phyloP scores from a whole-genome alignment of 2,888 invertebrate species.

The Melanostoma mellinum region DNA sequence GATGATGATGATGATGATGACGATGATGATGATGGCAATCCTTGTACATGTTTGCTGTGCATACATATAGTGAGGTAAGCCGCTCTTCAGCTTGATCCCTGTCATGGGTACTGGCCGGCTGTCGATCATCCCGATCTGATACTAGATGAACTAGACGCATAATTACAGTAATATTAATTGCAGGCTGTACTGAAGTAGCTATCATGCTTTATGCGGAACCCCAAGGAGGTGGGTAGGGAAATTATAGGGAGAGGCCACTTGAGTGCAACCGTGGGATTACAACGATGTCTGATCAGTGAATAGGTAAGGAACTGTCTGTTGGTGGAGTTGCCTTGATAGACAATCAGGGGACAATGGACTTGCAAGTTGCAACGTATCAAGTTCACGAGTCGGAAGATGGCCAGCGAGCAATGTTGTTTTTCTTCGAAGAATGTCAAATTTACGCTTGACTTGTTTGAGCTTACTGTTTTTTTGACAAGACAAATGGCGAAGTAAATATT shows the following conservation, averaged over 20 bases:
- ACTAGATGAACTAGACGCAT: constrained; percentile 65
- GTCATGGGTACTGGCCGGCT: constrained; percentile 54
- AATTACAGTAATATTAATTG: constrained; percentile 71
- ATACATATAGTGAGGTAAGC: constrained; percentile 40
- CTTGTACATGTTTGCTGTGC: constrained; percentile 10
- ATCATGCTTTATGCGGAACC: constrained; percentile 49
- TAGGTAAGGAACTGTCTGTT: not conserved
- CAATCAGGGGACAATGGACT: constrained; percentile 24
- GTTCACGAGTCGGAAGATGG: not conserved
- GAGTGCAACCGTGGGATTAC: constrained; percentile 49
- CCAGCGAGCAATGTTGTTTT: not conserved
- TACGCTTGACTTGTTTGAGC: no score
- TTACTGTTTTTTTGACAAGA: no score
- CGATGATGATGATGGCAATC: constrained; percentile 46
- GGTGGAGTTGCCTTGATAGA: not conserved
- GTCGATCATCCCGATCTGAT: constrained; percentile 70
- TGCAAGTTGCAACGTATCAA: no score
- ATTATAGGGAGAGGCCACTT: constrained; percentile 43
- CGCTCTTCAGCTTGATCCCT: constrained; percentile 53
- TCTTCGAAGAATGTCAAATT: no score
- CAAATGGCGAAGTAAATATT: no score
- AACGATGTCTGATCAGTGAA: constrained; percentile 20
- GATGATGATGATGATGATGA: constrained; percentile 34
- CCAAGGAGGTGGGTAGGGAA: constrained; percentile 44
- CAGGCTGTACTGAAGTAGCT: constrained; percentile 28